Evolutionary conservation across 53 echinoderm and acorn worm genomes (phyloP), one percentile per base, ranked within the genome.

Genomic region (Actinopyga echinites): DNA sequence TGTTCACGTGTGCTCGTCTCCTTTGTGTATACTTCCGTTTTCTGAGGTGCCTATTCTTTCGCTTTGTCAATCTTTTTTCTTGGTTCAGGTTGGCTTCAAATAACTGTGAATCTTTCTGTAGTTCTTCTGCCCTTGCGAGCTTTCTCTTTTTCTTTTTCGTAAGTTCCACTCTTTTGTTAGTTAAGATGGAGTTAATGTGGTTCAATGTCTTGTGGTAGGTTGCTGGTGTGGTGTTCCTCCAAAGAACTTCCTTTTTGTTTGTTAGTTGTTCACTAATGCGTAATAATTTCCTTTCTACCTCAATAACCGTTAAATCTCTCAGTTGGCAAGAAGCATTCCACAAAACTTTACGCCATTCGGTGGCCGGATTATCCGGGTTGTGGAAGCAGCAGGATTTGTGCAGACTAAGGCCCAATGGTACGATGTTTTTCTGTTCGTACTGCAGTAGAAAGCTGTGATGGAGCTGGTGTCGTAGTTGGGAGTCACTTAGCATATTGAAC

Each of bases 351-450:
- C 59, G 59, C 59, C 59, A 58, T 58, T 58, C 59, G 8, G 3
- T 58, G 9, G 59, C 25, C n/a, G 59, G 59, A 8, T 58, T 58
- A 58, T 8, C 59, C 22, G 59, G 59, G 8, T 58, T 58, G 8
- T 58, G 59, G 59, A 58, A 58, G 59, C 59, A 58, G 59, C 59
- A 58, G 59, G 59, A 58, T 58, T 58, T 58, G 59, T 58, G 4
- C 8, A 58, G 25, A n/a, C 4, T 58, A 58, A 58, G 59, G n/a
- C 59, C 59, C 59, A 23, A 5, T 5, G 59, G 59, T 58, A 58
- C 8, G 25, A 58, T 58, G 59, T 58, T 58, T 58, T 58, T 58
- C 25, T 58, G 59, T 8, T 58, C 9, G 9, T 58, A 58, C 59
- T 58, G 59, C 8, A 23, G 9, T 8, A 58, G 59, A 58, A 58